Evolutionary conservation across 2,797 vertebrate species (phyloP), one percentile per base, ranked within the genome.

Genomic region (Picus viridis): DNA sequence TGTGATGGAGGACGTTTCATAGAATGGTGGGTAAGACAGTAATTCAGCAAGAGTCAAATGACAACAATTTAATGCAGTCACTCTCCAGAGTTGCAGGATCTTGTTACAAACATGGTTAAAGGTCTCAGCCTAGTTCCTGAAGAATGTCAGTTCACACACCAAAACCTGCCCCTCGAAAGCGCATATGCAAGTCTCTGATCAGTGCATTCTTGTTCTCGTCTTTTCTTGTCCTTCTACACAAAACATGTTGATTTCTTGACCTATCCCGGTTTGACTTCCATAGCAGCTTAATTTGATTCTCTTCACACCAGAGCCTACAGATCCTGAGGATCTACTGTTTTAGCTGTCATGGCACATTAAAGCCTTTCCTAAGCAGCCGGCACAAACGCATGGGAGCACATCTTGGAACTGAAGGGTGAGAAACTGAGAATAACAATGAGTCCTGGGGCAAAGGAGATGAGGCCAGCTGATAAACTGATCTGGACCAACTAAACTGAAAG

Each of bases 21-120:
- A 26, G 6, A 54, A 78, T 16, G 13, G 10, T 24, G 41, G 30
- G 12, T 34, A 39, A 78, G 53, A n/a, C 6, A 80, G 27, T 70
- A 80, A 68, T 32, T 69, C 47, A 71, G 20, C 54, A 81, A 83
- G 32, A 73, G 27, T 91, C 78, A 76, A 43, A 59, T 23, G 47
- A 61, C 67, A 12, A 59, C 23, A 59, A 30, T 45, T 68, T 72
- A 15, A 70, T 63, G 29, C 67, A 77, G 27, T 57, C 49, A 39
- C 54, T 78, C 57, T 80, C 26, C 53, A n/a, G 27, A 68, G 67
- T 15, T 56, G 45, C 72, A 81, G 67, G 80, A 88, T 90, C 83
- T 67, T 80, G 54, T 84, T 92, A 86, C 89, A 77, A 88, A 80
- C 69, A 89, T 5, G 88, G 76, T 58, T 88, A 88, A 88, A 90